phyloP scores from a whole-genome alignment of 2,888 invertebrate species.

The Diloba caeruleocephala region DNA sequence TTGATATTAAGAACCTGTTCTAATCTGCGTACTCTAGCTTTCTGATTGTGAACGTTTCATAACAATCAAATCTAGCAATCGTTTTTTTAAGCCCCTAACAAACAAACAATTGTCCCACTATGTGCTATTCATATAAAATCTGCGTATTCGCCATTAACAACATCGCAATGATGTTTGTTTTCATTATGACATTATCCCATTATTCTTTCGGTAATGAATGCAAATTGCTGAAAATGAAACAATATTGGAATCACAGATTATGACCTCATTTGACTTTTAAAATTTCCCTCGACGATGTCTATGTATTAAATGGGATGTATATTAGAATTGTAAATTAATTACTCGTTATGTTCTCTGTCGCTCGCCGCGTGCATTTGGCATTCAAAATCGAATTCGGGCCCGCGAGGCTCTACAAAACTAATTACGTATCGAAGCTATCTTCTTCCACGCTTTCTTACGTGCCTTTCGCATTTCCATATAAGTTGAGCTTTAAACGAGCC shows the following conservation, averaged over 20 bases:
- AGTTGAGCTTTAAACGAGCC: constrained; percentile 89
- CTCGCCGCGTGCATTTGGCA: constrained; percentile 70
- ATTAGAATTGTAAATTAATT: constrained; percentile 82
- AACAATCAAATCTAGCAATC: constrained; percentile 15
- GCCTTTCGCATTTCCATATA: constrained; percentile 89
- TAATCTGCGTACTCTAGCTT: too few species aligned
- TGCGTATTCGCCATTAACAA: not conserved
- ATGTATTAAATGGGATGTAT: constrained; percentile 64
- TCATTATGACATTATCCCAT: constrained; percentile 29
- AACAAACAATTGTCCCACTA: not conserved
- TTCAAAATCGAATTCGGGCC: constrained; percentile 78
- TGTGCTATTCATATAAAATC: not conserved
- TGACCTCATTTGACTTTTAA: constrained; percentile 65
- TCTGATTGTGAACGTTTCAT: constrained; percentile 13
- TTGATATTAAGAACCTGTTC: too few species aligned
- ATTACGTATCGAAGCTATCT: constrained; percentile 88
- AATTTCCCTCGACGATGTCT: constrained; percentile 62
- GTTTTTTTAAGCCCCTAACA: constrained; percentile 1
- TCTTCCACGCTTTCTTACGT: constrained; percentile 88
- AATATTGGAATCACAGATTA: constrained; percentile 59
- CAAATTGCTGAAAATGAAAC: constrained; percentile 53
- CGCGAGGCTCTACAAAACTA: constrained; percentile 84
- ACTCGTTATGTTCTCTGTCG: constrained; percentile 70
- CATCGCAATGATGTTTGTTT: constrained; percentile 14
- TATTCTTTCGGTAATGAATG: constrained; percentile 41